Evolutionary conservation across 2,113 vertebrate species (phyloP).

Genomic region (Ceuthmochares aereus): DNA sequence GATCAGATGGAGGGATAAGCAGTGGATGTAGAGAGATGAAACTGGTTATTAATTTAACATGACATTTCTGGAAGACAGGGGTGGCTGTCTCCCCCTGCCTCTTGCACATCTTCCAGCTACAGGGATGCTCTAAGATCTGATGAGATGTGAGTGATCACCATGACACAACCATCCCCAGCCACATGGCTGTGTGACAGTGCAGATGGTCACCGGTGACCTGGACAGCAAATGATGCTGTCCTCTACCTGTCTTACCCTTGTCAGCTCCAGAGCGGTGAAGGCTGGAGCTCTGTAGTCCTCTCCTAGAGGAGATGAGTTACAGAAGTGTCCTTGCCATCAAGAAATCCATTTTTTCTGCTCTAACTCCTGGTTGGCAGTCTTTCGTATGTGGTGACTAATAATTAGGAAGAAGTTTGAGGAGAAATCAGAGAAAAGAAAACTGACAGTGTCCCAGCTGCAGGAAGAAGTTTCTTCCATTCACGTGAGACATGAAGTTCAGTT

Average conservation of each 20-base stretch:
- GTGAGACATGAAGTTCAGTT: neutral
- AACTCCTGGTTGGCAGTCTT: neutral
- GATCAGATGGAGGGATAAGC: neutral
- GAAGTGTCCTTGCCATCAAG: neutral
- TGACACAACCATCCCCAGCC: neutral
- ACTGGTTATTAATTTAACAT: neutral
- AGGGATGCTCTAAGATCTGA: neutral
- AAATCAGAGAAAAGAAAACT: neutral
- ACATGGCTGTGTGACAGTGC: neutral
- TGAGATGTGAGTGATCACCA: neutral
- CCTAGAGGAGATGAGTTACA: neutral
- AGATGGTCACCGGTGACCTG: neutral
- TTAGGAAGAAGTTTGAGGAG: neutral
- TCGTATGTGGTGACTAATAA: neutral
- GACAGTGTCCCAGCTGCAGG: neutral
- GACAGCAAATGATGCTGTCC: neutral
- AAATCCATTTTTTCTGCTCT: neutral
- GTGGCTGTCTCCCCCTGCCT: neutral
- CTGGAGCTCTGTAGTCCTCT: rapidly evolving
- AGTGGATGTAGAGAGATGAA: neutral
- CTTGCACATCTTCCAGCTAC: neutral
- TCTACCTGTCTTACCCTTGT: neutral
- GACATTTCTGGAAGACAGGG: neutral
- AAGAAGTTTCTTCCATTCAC: neutral
- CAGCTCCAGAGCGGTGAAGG: neutral